Conservation (phyloP, 2,113 vertebrate genomes). For the Rissa tridactyla region DNA sequence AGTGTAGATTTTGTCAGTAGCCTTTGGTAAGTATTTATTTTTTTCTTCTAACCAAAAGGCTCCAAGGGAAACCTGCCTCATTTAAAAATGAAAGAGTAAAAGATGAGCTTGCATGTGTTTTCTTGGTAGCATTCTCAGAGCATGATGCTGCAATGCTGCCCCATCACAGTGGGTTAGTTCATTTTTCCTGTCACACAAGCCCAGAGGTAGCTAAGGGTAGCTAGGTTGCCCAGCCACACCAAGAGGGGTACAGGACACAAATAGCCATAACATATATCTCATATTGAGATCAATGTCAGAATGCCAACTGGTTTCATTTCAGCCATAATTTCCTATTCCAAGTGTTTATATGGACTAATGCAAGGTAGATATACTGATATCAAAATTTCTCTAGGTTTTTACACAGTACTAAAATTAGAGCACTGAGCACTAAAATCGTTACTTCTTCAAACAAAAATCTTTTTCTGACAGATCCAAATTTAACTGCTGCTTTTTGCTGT, state of each 20-base stretch:
- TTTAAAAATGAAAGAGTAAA: neutral
- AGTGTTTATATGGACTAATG: neutral
- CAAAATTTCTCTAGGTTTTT: neutral
- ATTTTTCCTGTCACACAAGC: neutral
- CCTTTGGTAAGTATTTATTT: conserved; percentile 4
- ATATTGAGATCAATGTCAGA: neutral
- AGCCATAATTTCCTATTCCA: neutral
- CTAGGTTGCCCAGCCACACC: neutral
- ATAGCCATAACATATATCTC: neutral
- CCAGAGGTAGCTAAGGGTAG: neutral
- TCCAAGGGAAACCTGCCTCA: neutral
- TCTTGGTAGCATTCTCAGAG: neutral
- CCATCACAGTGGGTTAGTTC: neutral
- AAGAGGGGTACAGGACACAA: neutral
- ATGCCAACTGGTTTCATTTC: neutral
- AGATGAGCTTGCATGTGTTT: neutral
- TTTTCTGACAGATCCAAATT: neutral
- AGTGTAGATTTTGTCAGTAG: neutral
- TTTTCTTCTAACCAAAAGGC: neutral
- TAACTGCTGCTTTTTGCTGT: neutral
- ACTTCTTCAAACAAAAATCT: neutral
- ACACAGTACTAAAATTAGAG: neutral
- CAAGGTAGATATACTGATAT: neutral
- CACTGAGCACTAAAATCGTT: neutral
- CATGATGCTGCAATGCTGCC: neutral